A percentile compares a stretch with the other conserved stretches of the same genome.
These are phyloP conservation scores for Caenorhabditis sp. DNA, from an alignment of 2,888 invertebrate species.

Conservation along the genomic window DNA sequence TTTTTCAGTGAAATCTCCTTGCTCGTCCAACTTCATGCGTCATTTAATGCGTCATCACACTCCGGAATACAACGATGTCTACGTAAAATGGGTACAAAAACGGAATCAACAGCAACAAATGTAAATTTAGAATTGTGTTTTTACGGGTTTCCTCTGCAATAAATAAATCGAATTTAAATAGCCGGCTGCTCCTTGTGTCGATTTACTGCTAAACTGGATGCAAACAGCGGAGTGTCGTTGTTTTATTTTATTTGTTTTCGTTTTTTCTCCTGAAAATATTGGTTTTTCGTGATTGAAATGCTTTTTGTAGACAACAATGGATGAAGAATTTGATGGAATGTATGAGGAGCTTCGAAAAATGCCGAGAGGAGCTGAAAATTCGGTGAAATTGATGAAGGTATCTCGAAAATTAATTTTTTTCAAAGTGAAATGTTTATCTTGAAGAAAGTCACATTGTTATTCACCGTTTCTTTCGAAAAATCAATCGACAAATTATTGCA, in stretches of 20 bases:
- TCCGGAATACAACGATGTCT: constrained; percentile 54
- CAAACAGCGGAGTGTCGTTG: not conserved
- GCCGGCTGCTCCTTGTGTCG: not conserved
- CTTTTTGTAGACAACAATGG: not conserved
- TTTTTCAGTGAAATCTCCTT: constrained; percentile 50
- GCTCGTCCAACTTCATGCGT: constrained; percentile 60
- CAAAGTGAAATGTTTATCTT: constrained; percentile 10
- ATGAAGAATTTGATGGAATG: not conserved
- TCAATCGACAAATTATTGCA: constrained; percentile 27
- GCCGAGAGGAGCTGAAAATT: constrained; percentile 11
- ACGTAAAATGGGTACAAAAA: constrained; percentile 57
- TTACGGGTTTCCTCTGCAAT: not conserved
- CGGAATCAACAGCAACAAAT: constrained; percentile 3
- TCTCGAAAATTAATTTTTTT: constrained; percentile 9
- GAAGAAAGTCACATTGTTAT: constrained; percentile 8
- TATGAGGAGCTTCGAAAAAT: constrained; percentile 20
- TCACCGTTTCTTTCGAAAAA: constrained; percentile 27
- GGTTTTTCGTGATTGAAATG: not conserved
- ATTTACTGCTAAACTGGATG: too few species aligned
- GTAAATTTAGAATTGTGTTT: not conserved
- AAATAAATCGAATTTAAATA: not conserved
- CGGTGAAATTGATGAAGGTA: not conserved
- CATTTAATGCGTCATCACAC: constrained; percentile 61
- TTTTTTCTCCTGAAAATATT: not conserved
- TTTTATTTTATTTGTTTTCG: not conserved